Conservation (phyloP, 2,888 invertebrate species). For the Lepidocyrtoides sp. region DNA sequence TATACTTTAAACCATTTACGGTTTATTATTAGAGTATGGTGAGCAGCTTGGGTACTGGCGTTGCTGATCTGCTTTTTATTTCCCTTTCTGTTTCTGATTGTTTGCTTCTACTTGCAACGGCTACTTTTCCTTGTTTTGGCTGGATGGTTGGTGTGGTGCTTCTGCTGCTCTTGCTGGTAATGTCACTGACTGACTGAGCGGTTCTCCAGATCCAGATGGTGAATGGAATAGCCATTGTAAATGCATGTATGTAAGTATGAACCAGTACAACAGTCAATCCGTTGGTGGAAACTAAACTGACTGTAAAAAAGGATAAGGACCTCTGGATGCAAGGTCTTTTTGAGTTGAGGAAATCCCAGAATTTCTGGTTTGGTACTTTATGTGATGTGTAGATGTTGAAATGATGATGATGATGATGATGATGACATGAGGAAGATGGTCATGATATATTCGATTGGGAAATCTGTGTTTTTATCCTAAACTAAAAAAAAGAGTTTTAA, state of each 20-base stretch:
- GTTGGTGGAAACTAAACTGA: not conserved
- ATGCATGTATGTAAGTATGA: not conserved
- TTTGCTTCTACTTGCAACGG: not conserved
- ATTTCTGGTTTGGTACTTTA: not conserved
- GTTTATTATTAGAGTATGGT: too few species aligned
- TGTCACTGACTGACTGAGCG: slow-evolving; percentile 52
- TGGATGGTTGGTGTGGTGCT: not conserved
- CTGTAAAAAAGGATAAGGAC: not conserved
- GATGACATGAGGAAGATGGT: slow-evolving; percentile 15
- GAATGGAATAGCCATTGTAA: slow-evolving; percentile 1
- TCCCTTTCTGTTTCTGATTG: slow-evolving; percentile 43
- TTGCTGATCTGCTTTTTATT: slow-evolving; percentile 43
- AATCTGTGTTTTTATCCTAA: not conserved
- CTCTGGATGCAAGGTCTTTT: not conserved
- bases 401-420: not conserved
- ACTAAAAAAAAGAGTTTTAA: not conserved
- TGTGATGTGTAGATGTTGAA: not conserved
- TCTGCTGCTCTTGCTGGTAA: not conserved
- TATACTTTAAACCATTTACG: too few species aligned
- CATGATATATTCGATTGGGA: slow-evolving; percentile 42
- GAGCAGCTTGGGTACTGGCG: slow-evolving; percentile 29
- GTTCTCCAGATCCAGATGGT: slow-evolving; percentile 55
- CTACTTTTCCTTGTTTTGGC: not conserved
- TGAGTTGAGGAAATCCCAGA: not conserved
- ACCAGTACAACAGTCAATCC: not conserved